phyloP scores from a whole-genome alignment of 2,797 vertebrate species.

The Synaphobranchus kaupii region DNA sequence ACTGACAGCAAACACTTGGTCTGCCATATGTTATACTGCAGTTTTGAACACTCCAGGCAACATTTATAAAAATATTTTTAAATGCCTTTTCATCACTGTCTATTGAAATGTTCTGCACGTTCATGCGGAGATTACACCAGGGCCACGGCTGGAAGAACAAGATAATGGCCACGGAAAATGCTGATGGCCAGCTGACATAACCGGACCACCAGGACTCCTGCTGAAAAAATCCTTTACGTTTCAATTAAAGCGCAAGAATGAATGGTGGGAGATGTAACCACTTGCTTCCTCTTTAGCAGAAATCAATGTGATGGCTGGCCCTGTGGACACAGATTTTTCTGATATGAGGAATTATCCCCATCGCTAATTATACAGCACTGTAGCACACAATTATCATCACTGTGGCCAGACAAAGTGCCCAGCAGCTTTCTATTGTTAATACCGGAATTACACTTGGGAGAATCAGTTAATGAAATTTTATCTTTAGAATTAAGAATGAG shows the following conservation, averaged over 20 bases:
- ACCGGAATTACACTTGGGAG: neutral
- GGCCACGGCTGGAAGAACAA: constrained; percentile 58
- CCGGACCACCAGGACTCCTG: constrained; percentile 55
- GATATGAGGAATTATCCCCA: constrained; percentile 50
- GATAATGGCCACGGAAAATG: constrained; percentile 60
- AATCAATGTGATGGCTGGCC: constrained; percentile 56
- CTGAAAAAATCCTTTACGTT: constrained; percentile 60
- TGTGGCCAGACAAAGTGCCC: constrained; percentile 50
- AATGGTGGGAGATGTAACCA: constrained; percentile 57
- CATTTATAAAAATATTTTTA: neutral
- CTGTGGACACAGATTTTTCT: constrained; percentile 54
- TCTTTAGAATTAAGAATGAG: neutral
- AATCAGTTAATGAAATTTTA: constrained; percentile 30
- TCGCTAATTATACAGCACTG: constrained; percentile 62
- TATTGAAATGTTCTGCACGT: constrained; percentile 54
- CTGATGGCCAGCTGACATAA: constrained; percentile 55
- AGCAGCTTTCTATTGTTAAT: constrained; percentile 41
- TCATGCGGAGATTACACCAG: constrained; percentile 47
- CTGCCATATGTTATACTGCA: neutral
- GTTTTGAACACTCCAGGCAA: neutral
- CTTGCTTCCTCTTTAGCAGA: constrained; percentile 50
- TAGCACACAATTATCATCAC: constrained; percentile 58
- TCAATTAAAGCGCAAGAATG: constrained; percentile 46
- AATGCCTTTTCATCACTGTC: neutral
- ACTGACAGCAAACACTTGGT: neutral